These are phyloP conservation scores for Hemithea aestivaria DNA, from an alignment of 2,888 invertebrate species.

Conservation along the genomic window DNA sequence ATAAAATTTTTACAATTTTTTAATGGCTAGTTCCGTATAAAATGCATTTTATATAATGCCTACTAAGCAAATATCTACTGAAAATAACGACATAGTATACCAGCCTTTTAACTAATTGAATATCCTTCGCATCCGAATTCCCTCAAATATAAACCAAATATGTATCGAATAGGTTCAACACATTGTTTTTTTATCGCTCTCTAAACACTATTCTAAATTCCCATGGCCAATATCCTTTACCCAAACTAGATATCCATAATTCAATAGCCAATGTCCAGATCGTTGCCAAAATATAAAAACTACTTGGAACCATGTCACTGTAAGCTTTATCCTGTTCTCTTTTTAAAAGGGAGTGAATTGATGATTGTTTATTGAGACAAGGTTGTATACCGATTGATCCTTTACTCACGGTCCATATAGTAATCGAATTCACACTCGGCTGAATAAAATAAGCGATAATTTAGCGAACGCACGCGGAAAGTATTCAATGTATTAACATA, in stretches of 20 bases:
- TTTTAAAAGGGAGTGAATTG: neutral
- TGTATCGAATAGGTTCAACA: neutral
- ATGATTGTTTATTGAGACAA: slow-evolving; percentile 1
- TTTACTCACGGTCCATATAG: slow-evolving; percentile 1
- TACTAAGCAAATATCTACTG: too few species aligned
- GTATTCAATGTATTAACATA: slow-evolving; percentile 20
- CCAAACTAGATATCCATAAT: slow-evolving; percentile 24
- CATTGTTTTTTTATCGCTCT: slow-evolving; percentile 4
- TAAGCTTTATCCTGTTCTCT: neutral
- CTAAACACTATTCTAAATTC: slow-evolving; percentile 11
- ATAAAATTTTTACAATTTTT: too few species aligned
- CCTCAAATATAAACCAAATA: too few species aligned
- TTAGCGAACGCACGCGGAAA: slow-evolving; percentile 14
- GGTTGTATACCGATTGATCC: neutral
- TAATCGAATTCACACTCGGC: slow-evolving; percentile 9
- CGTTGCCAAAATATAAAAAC: neutral
- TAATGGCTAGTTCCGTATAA: too few species aligned
- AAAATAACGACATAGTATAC: too few species aligned
- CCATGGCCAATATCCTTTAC: slow-evolving; percentile 16
- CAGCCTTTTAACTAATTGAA: too few species aligned
- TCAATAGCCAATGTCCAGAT: slow-evolving; percentile 17
- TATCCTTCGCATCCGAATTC: too few species aligned
- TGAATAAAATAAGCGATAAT: slow-evolving; percentile 13
- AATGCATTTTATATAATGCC: too few species aligned
- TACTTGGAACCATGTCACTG: slow-evolving; percentile 1